A percentile compares a stretch with the other conserved stretches of the same genome.
phyloP scores from a whole-genome alignment of 2,888 invertebrate genomes.

The Microctonus hyperodae region DNA sequence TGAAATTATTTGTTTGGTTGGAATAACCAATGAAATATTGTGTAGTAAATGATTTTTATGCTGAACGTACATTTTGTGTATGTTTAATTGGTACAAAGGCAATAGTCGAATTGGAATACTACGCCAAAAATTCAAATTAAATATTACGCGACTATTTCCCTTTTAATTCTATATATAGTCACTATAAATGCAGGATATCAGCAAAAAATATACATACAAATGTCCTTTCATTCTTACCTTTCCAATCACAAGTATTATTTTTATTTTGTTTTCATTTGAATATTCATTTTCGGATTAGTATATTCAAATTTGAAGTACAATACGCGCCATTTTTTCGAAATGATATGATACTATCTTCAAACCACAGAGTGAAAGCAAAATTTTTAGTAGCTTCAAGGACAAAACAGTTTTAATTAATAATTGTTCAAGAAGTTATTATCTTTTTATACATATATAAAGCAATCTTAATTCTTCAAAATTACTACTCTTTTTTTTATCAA shows the following conservation, averaged over 20 bases:
- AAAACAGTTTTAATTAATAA: too few relatives aligned
- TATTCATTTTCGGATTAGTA: too few relatives aligned
- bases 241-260: background rate
- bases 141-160: conserved; percentile 29
- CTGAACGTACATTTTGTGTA: conserved; percentile 48
- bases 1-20: conserved; percentile 36
- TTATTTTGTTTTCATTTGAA: too few relatives aligned
- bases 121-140: conserved; percentile 18
- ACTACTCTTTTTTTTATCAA: too few relatives aligned
- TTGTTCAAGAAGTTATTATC: too few relatives aligned
- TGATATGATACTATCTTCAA: too few relatives aligned
- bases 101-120: conserved; percentile 12
- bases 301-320: too few relatives aligned
- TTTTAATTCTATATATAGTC: conserved; percentile 29
- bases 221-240: conserved; percentile 24
- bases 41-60: conserved; percentile 48
- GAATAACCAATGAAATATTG: conserved; percentile 35
- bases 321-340: too few relatives aligned
- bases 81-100: conserved; percentile 36
- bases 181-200: conserved; percentile 36
- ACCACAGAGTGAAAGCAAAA: too few relatives aligned
- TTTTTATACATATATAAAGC: too few relatives aligned
- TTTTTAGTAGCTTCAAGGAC: too few relatives aligned
- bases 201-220: conserved; percentile 26
- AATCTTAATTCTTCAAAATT: too few relatives aligned